Base-by-base conservation (phyloP, 2,113 vertebrate genomes). In the Serinus canaria region DNA sequence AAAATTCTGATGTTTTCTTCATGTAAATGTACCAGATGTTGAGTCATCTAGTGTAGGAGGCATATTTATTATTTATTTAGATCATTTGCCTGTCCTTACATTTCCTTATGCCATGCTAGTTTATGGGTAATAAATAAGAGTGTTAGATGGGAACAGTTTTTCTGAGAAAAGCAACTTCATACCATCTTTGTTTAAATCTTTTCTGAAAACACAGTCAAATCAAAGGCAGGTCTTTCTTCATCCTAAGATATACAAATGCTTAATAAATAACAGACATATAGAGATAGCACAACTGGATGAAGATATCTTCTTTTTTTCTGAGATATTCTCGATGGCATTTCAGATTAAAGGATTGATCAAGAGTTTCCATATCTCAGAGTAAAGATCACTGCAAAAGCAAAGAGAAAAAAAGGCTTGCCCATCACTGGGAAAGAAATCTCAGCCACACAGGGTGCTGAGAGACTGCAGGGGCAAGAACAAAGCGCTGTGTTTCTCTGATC, bases 11-110 rank as follows among this genome's bases (percentile, higher is more conserved):
- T 66, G 33, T 68, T 95, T 94, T 69, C 41, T 56, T 89, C 64
- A 52, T 91, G 11, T 92, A 97, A 96, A 94, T 90, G 44, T 94
- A 87, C 79, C 97, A 97, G 93, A 96, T 96, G 82, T 96, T 94
- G 73, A 97, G 53, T 91, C 94, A 91, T 52, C 90, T 82, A 58
- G 81, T 6, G 16, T 94, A 73, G 83, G 59, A 94, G 13, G 10
- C 15, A 19, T 47, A 39, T 74, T 64, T 39, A 93, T 95, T 94
- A 96, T 90, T 97, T 96, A 94, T 96, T 97, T 83, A 93, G 74
- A 88, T 93, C 5, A 94, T 96, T 95, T 95, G 25, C 74, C 68
- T 95, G 27, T 86, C 74, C 84, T 91, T 92, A 55, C 44, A 63
- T 80, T 95, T 64, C 67, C 52, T 91, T 69, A 46, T 83, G 59